phyloP scores from a whole-genome alignment of 1,140 invertebrate species.

The Solen grandis region DNA sequence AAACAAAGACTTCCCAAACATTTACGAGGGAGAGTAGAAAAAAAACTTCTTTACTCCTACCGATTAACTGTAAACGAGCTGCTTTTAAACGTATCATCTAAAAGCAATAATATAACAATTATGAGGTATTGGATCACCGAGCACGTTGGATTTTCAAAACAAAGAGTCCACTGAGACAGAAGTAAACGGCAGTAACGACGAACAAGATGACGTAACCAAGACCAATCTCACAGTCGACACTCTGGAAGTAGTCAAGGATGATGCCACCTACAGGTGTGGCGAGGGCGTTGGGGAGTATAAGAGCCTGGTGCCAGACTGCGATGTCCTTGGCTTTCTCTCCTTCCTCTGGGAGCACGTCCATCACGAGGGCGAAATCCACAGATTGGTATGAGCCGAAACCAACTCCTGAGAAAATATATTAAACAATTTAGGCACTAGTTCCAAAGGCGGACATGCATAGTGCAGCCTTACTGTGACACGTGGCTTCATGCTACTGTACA shows the following conservation, averaged over 20 bases:
- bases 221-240: slow-evolving; percentile 75
- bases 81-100: too few species aligned
- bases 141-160: slow-evolving; percentile 72
- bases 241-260: slow-evolving; percentile 77
- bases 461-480: too few species aligned
- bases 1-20: too few species aligned
- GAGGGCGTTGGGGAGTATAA: slow-evolving; percentile 77
- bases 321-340: slow-evolving; percentile 78
- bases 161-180: slow-evolving; percentile 76
- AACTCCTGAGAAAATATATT: slow-evolving; percentile 70
- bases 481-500: too few species aligned
- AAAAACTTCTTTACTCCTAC: too few species aligned
- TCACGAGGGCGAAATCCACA: slow-evolving; percentile 79
- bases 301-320: slow-evolving; percentile 79
- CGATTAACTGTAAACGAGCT: too few species aligned
- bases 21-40: too few species aligned
- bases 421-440: too few species aligned
- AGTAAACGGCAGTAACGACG: slow-evolving; percentile 74
- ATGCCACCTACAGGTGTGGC: slow-evolving; percentile 78
- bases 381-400: slow-evolving; percentile 78
- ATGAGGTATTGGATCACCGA: too few species aligned
- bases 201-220: slow-evolving; percentile 79
- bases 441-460: too few species aligned
- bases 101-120: too few species aligned
- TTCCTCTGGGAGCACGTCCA: slow-evolving; percentile 78